Evolutionary conservation across 2,113 vertebrate genomes (phyloP), one percentile per base, ranked within the genome.

Genomic region (Puma concolor): DNA sequence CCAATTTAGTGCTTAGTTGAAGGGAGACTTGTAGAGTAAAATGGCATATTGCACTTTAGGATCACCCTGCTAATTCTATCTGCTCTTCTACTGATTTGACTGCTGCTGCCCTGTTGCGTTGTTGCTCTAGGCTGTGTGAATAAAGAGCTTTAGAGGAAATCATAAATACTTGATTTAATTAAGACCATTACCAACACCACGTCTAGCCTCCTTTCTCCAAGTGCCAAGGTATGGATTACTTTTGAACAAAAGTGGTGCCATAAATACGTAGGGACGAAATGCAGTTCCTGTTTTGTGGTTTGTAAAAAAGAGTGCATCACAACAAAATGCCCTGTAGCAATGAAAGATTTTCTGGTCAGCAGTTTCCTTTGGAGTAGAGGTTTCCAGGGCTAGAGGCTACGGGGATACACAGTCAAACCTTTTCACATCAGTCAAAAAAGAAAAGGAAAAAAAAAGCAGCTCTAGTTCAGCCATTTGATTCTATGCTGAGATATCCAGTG

Each of bases 121-220:
- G 57, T 90, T 92, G 89, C 94, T 97, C 48, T 54, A 81, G 95
- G 92, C 94, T 90, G 7, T 90, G 69, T 57, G 57, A 89, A 97
- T 74, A 88, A 79, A 93, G 81, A 60, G 64, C 60, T 66, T 77
- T 44, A 54, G 63, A 97, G 94, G 90, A 96, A 97, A 96, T 94
- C 87, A 91, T 95, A 95, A 98, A 95, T 85, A 87, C 25, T 94
- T 86, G 74, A 96, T 38, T 96, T 92, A 97, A 97, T 97, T 97
- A 97, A 97, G 74, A 91, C 82, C 66, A 95, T 97, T 96, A 95
- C 76, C 36, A 33, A 27, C 76, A 93, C 50, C 36, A 94, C 57
- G 84, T 96, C 76, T 97, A 1, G 13, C 88, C 93, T 95, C 41
- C 54, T 97, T 97, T 94, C 86, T 96, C 74, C 13, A 85, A 93